Evolutionary conservation across 2,888 invertebrate species (phyloP), one percentile per base, ranked within the genome.

Genomic region (Drosophila nr. perissopoda): DNA sequence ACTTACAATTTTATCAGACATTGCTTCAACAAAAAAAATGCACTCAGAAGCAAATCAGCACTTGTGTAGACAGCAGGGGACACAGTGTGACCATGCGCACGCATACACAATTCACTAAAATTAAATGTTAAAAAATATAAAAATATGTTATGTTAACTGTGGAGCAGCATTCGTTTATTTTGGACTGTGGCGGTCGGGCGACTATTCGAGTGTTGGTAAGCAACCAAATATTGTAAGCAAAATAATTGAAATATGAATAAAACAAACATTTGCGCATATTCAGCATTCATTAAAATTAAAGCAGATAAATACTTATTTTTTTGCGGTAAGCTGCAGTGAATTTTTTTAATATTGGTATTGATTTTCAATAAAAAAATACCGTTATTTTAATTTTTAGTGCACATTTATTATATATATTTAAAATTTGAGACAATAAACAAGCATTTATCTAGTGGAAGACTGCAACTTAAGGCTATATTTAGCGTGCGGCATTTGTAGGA

Each of bases 1-100:
- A 85, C 89, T 85, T 89, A 85, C 85, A 85, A 85, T 85, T 89
- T 87, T 83, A 71, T 89, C 89, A 66, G 84, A 60, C 86, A 77
- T 87, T 71, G 76, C 78, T 69, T 58, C 72, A 52, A 45, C 45
- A 16, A 45, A 79, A 76, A 78, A 68, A 65, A 63, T 66, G 33
- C 60, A 76, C 52, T 70, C 49, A 38, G 61, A 78, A 80, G 80
- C 80, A 78, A 78, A 58, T n/a, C 52, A 67, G 71, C 51, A 60
- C 53, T 68, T 78, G 58, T 76, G 53, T 67, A 76, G 76, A 66
- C 65, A 75, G 56, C 61, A 66, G 21, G 21, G 25, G 36, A 34
- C 1, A 40, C 36, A 59, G 70, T 78, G 72, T 80, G 79, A 49
- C 82, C 82, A 62, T 53, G 29, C 25, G 18, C 10, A 2, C 31